Percentiles rank a stretch among this genome's conserved stretches.
These are phyloP conservation scores for Aricia agestis DNA, from an alignment of 1,140 invertebrate species.

Conservation along the genomic window DNA sequence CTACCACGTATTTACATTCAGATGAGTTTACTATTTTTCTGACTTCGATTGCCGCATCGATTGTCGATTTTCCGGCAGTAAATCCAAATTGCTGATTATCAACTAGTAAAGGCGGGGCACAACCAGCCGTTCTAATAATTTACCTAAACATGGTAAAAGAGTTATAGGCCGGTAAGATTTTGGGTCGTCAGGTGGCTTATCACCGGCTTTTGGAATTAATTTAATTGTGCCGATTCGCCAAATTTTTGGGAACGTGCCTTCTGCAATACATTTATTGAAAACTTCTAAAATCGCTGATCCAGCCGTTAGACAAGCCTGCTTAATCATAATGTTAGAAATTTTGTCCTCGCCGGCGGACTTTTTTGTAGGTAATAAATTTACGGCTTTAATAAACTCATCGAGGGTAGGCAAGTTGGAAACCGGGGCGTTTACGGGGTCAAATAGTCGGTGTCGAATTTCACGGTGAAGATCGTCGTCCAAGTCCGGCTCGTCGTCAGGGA, in stretches of 20 bases:
- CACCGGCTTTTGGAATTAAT: not conserved
- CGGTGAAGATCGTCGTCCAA: not conserved
- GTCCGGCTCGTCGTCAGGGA: not conserved
- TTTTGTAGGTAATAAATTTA: not conserved
- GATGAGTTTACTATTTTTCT: not conserved
- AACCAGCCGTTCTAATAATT: not conserved
- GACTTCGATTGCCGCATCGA: not conserved
- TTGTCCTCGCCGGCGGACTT: not conserved
- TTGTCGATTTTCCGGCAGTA: not conserved
- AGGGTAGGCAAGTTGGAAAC: not conserved
- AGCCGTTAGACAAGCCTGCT: no score
- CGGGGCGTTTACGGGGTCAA: not conserved
- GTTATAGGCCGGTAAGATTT: not conserved
- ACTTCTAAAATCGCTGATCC: not conserved
- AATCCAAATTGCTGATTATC: not conserved
- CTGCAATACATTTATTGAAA: not conserved
- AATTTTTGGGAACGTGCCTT: not conserved
- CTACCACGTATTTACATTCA: no score
- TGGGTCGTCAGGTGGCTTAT: not conserved
- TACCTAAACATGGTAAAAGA: not conserved
- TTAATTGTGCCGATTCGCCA: not conserved
- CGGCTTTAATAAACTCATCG: not conserved
- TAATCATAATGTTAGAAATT: slow-evolving; percentile 8
- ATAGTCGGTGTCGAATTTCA: not conserved
- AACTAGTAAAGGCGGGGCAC: not conserved